A percentile compares a stretch with the other conserved stretches of the same genome.
Conservation (phyloP, 2,888 invertebrate genomes). For the Zootermopsis nevadensis region DNA sequence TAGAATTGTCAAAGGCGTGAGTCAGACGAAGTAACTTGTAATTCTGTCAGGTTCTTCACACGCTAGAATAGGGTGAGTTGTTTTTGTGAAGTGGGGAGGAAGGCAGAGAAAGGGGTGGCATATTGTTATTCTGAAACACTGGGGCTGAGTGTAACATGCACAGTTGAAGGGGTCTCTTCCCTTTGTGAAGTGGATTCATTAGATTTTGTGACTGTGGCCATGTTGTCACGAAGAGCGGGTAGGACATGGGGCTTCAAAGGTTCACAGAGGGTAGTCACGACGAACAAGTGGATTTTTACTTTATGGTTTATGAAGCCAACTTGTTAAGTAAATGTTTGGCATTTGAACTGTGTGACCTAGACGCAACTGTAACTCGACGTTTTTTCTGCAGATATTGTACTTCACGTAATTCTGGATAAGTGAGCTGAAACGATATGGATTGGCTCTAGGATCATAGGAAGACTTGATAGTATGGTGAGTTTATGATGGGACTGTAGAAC, state of each 20-base stretch:
- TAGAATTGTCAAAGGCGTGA: constrained; percentile 4
- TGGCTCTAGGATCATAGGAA: too few species aligned
- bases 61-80: background rate
- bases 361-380: too few species aligned
- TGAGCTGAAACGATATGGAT: too few species aligned
- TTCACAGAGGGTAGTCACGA: background rate
- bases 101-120: background rate
- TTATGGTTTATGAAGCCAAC: too few species aligned
- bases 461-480: too few species aligned
- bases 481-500: too few species aligned
- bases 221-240: background rate
- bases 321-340: too few species aligned
- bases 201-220: constrained; percentile 14
- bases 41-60: constrained; percentile 12
- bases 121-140: background rate
- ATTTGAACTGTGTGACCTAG: too few species aligned
- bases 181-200: constrained; percentile 11
- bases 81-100: constrained; percentile 6
- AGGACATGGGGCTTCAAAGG: background rate
- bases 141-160: background rate
- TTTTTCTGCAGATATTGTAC: too few species aligned
- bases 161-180: background rate
- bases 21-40: background rate
- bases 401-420: too few species aligned
- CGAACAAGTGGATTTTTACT: background rate